phyloP scores from a whole-genome alignment of 2,113 vertebrate genomes.

The Ictalurus punctatus region DNA sequence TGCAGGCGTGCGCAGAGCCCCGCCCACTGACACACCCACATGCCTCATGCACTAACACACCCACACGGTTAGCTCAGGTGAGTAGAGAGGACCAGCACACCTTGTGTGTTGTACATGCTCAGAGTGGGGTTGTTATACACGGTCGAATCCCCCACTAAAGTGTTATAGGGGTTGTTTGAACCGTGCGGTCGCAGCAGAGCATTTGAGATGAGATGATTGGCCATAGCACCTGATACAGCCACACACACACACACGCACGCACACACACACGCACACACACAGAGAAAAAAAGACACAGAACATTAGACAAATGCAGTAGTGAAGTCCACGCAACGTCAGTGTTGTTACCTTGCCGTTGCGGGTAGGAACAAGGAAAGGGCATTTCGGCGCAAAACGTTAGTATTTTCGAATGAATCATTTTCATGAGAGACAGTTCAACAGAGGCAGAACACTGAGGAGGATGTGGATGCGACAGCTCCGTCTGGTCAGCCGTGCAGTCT shows the following conservation, averaged over 20 bases:
- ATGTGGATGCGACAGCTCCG: not conserved
- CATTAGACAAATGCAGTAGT: slow-evolving; percentile 48
- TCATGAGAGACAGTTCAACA: not conserved
- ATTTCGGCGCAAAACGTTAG: slow-evolving; percentile 5
- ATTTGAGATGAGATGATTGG: slow-evolving; percentile 99
- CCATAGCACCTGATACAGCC: slow-evolving; percentile 99
- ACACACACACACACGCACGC: slow-evolving; percentile 84
- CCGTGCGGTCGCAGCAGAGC: slow-evolving; percentile 99
- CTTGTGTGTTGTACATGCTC: slow-evolving; percentile 99
- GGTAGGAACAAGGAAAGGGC: slow-evolving; percentile 20
- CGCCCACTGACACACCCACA: slow-evolving; percentile 6
- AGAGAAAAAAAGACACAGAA: slow-evolving; percentile 81
- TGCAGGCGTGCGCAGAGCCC: not conserved
- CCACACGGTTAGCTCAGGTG: slow-evolving; percentile 56
- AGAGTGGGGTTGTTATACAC: slow-evolving; percentile 99
- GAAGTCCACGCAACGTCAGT: slow-evolving; percentile 32
- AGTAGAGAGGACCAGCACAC: slow-evolving; percentile 87
- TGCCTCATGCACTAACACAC: slow-evolving; percentile 20
- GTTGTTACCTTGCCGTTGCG: slow-evolving; percentile 29
- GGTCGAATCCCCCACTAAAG: slow-evolving; percentile 98
- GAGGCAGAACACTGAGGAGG: slow-evolving; percentile 25
- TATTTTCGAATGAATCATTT: not conserved
- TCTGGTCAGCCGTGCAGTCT: not conserved
- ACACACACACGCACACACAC: slow-evolving; percentile 81
- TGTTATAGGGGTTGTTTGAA: slow-evolving; percentile 99